phyloP scores from a whole-genome alignment of 2,888 invertebrate genomes.

The Ditylenchus weischeri region DNA sequence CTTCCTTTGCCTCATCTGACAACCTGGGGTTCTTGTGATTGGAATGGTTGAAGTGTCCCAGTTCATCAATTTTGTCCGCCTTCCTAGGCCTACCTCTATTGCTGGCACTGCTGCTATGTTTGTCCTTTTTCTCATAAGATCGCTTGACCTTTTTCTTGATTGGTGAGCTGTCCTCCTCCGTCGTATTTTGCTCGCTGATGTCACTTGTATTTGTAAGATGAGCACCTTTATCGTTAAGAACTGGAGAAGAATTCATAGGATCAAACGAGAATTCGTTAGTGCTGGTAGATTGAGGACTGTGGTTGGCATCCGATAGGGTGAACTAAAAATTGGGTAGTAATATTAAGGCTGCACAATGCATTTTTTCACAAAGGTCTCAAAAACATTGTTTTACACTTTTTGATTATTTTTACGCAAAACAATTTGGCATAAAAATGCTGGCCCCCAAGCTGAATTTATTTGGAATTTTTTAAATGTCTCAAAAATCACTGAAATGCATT shows the following conservation, averaged over 20 bases:
- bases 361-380: too few relatives aligned
- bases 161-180: slow-evolving; percentile 2
- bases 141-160: slow-evolving; percentile 12
- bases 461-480: too few relatives aligned
- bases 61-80: slow-evolving; percentile 19
- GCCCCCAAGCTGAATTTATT: too few relatives aligned
- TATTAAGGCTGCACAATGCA: too few relatives aligned
- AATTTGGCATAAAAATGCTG: too few relatives aligned
- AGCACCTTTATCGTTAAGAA: too few relatives aligned
- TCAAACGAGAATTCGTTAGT: slow-evolving; percentile 7
- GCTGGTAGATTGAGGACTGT: background rate
- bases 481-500: too few relatives aligned
- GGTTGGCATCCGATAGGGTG: too few relatives aligned
- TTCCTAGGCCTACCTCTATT: slow-evolving; percentile 20
- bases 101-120: background rate
- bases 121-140: slow-evolving; percentile 9
- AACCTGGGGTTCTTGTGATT: slow-evolving; percentile 23
- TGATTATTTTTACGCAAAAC: too few relatives aligned
- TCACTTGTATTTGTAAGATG: slow-evolving; percentile 1
- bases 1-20: slow-evolving; percentile 39
- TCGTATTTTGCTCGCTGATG: background rate
- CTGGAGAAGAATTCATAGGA: background rate
- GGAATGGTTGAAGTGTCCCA: slow-evolving; percentile 5
- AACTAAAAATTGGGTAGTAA: too few relatives aligned
- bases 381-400: too few relatives aligned